Base-by-base conservation (phyloP, 2,113 vertebrate species). In the Bufo bufo region DNA sequence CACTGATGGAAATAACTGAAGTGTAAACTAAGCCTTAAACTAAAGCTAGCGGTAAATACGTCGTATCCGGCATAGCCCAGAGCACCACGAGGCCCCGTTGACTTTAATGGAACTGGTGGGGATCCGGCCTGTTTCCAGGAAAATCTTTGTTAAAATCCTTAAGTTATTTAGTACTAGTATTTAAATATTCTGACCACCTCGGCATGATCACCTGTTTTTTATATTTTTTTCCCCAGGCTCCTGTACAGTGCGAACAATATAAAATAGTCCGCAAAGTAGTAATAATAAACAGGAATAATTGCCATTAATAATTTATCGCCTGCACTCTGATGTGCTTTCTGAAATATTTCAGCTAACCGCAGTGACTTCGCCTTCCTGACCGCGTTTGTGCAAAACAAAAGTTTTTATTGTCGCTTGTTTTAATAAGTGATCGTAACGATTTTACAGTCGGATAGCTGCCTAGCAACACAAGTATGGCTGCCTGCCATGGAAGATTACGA, bases 401-500 rank as follows among this genome's bases (percentile, higher is more conserved):
- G 6, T 72, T 85, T 85, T 85, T 85, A 77, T 47, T 50, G 84
- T 77, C 13, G 6, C 2, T 75, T n/a, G 17, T 77, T 85, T 75
- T 56, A 85, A 59, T 59, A 77, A 61, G 69, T 14, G 72, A 77
- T 11, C 20, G 43, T 58, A 63, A 23, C 19, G 16, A 63, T 77
- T 85, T 77, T 85, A 85, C 43, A 45, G 71, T 61, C 69, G 58
- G 63, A 63, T 85, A 77, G 56, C 54, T 63, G 52, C 45, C n/a
- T 54, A 61, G 33, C 71, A 23, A 77, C 56, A 13, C 13, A 45
- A 65, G 45, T 77, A 77, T 85, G 84, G 84, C 71, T 6, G 17
- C 43, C 12, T 47, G 72, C 72, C 84, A 85, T 58, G 49, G 52
- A 52, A 77, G 72, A 65, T 77, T 85, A 63, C 61, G 45, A 13